phyloP scores from a whole-genome alignment of 1,140 invertebrate genomes.

The Achroia grisella region DNA sequence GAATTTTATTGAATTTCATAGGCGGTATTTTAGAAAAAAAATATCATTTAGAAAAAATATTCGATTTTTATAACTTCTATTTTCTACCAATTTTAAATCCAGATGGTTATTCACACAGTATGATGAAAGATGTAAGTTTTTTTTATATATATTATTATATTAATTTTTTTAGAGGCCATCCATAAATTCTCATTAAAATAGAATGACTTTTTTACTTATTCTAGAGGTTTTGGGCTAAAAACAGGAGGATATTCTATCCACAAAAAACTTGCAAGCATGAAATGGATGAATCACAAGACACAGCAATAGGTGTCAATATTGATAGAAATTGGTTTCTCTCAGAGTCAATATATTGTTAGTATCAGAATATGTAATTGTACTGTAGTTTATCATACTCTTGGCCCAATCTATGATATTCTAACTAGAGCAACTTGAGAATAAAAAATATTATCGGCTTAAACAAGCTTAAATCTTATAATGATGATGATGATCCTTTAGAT shows the following conservation, averaged over 20 bases:
- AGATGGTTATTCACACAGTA: constrained; percentile 50
- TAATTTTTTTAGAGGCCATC: constrained; percentile 27
- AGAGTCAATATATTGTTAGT: constrained; percentile 23
- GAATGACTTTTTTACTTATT: constrained; percentile 13
- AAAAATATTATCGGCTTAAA: too few species aligned
- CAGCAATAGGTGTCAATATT: constrained; percentile 41
- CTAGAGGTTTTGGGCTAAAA: constrained; percentile 53
- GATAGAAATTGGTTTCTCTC: constrained; percentile 55
- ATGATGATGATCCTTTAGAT: too few species aligned
- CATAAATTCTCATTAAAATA: constrained; percentile 27
- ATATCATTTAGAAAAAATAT: constrained; percentile 14
- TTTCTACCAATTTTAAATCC: constrained; percentile 51
- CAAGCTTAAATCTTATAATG: too few species aligned
- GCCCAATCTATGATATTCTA: too few species aligned
- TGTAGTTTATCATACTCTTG: too few species aligned
- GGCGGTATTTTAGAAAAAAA: constrained; percentile 23
- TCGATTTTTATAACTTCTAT: constrained; percentile 41
- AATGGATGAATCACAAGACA: constrained; percentile 1
- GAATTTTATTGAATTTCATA: constrained; percentile 39
- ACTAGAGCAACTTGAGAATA: too few species aligned
- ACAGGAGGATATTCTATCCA: constrained; percentile 34
- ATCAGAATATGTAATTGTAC: constrained; percentile 3
- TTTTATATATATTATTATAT: too few species aligned
- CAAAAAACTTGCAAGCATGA: constrained; percentile 19
- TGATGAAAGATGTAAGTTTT: constrained; percentile 17